These are phyloP conservation scores for Augochlora pura DNA, from an alignment of 1,140 invertebrate species.

Conservation along the genomic window DNA sequence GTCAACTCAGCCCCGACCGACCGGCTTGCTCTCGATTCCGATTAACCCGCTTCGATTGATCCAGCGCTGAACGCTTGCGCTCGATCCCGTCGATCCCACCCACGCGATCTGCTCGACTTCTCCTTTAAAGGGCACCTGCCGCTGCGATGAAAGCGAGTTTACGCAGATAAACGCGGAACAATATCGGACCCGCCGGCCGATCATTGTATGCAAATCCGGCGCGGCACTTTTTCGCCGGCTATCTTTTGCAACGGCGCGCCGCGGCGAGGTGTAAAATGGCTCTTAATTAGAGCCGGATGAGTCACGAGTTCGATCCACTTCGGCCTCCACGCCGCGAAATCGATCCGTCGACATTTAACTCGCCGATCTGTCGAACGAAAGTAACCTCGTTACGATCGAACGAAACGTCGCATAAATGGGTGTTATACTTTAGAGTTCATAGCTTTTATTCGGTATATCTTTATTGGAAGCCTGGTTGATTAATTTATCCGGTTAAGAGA, in stretches of 20 bases:
- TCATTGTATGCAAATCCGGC: constrained; percentile 41
- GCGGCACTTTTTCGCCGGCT: too few species aligned
- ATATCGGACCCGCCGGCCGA: constrained; percentile 10
- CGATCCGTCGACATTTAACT: not conserved
- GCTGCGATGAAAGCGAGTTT: constrained; percentile 53
- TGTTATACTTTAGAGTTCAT: too few species aligned
- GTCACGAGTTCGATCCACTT: not conserved
- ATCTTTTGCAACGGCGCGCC: constrained; percentile 5
- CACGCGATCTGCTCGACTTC: constrained; percentile 43
- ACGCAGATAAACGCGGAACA: constrained; percentile 19
- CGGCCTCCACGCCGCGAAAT: not conserved
- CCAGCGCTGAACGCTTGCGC: constrained; percentile 17
- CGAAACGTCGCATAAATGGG: too few species aligned
- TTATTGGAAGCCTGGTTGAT: too few species aligned
- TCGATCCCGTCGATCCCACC: constrained; percentile 51
- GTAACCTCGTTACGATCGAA: too few species aligned
- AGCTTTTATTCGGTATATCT: too few species aligned
- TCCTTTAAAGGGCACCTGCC: constrained; percentile 57
- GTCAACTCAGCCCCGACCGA: constrained; percentile 10
- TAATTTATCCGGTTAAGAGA: too few species aligned
- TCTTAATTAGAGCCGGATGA: not conserved
- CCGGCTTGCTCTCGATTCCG: constrained; percentile 51
- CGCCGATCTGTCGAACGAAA: too few species aligned
- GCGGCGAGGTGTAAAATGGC: not conserved
- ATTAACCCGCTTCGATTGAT: constrained; percentile 57